Conservation (phyloP, 1,140 invertebrate genomes). For the Plectrocnemia conspersa region DNA sequence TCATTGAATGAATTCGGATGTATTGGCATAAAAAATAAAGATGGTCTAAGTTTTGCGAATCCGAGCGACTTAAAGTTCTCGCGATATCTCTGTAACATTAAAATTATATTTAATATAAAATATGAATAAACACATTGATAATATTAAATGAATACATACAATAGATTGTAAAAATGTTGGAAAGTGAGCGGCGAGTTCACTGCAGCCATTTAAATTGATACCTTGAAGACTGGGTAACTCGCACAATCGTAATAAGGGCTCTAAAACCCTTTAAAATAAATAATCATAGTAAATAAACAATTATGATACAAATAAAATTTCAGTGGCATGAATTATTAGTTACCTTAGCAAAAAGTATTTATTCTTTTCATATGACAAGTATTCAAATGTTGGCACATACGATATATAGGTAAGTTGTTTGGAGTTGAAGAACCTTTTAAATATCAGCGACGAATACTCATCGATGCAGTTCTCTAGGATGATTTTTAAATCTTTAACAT, state of each 20-base stretch:
- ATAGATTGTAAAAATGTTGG: constrained; percentile 25
- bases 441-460: constrained; percentile 29
- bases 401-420: constrained; percentile 26
- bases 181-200: constrained; percentile 22
- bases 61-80: constrained; percentile 21
- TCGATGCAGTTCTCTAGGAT: constrained; percentile 25
- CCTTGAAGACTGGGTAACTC: constrained; percentile 20
- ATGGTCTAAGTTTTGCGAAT: constrained; percentile 21
- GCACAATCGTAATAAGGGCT: constrained; percentile 24
- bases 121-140: neutral
- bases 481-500: constrained; percentile 23
- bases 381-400: constrained; percentile 26
- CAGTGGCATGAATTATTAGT: neutral
- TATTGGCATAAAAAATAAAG: constrained; percentile 9
- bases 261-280: constrained; percentile 16
- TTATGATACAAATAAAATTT: constrained; percentile 5
- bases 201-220: constrained; percentile 31
- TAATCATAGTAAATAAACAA: neutral
- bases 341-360: constrained; percentile 28
- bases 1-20: constrained; percentile 23
- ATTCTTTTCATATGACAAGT: constrained; percentile 28
- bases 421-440: constrained; percentile 29
- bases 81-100: constrained; percentile 18
- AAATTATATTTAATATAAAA: constrained; percentile 1
- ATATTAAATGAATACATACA: constrained; percentile 15